phyloP scores from a whole-genome alignment of 2,113 vertebrate genomes.

The Centropus unirufus region DNA sequence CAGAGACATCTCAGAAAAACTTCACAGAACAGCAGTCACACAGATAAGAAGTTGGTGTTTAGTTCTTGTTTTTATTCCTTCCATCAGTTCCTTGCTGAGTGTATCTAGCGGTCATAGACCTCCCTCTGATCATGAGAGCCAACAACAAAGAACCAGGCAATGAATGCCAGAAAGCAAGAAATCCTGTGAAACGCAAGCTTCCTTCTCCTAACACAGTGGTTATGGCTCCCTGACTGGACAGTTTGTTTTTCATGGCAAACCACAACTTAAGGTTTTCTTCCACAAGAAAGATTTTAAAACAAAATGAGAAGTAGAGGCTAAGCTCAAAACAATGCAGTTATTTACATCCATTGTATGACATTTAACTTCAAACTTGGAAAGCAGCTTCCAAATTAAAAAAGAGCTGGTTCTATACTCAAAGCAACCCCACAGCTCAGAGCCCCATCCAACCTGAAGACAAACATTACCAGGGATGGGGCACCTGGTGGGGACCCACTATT shows the following conservation, averaged over 20 bases:
- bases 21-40: neutral
- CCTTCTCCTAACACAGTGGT: neutral
- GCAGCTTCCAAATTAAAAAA: neutral
- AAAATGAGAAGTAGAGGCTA: neutral
- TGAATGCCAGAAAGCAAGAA: neutral
- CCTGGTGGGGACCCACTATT: too few relatives aligned
- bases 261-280: neutral
- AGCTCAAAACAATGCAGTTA: neutral
- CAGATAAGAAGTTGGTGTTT: neutral
- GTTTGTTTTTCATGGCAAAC: neutral
- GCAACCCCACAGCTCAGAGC: too few relatives aligned
- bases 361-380: neutral
- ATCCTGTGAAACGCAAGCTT: neutral
- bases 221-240: neutral
- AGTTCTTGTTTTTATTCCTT: neutral
- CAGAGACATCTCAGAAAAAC: neutral
- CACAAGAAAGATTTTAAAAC: neutral
- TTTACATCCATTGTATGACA: neutral
- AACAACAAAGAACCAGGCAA: neutral
- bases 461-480: too few relatives aligned
- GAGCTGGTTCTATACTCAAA: too few relatives aligned
- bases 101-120: neutral
- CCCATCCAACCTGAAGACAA: too few relatives aligned
- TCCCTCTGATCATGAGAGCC: fast-evolving
- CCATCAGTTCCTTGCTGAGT: neutral